Evolutionary conservation across 2,888 invertebrate genomes (phyloP).

Genomic region (Notodonta ziczac): DNA sequence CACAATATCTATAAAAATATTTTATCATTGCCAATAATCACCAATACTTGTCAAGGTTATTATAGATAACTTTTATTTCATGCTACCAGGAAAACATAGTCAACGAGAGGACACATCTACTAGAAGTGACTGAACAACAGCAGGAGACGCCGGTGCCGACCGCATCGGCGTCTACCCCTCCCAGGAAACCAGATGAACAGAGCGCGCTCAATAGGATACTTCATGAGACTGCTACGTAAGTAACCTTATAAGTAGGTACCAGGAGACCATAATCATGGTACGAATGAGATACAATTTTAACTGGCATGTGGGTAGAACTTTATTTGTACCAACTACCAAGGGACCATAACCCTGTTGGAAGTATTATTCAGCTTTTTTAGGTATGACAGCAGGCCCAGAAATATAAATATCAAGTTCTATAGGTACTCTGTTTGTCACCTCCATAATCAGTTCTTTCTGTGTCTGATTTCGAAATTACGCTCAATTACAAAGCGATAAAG

Average conservation of each 20-base stretch:
- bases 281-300: too few species aligned
- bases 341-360: not conserved
- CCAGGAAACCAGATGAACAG: conserved; percentile 95
- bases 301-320: too few species aligned
- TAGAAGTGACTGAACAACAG: conserved; percentile 89
- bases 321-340: too few species aligned
- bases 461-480: not conserved
- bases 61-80: not conserved
- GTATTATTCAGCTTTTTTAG: not conserved
- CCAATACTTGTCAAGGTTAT: not conserved
- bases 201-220: conserved; percentile 95
- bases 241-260: conserved; percentile 26
- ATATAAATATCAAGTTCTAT: too few species aligned
- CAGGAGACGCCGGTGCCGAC: conserved; percentile 88
- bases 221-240: conserved; percentile 95
- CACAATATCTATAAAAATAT: too few species aligned
- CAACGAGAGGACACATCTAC: conserved; percentile 91
- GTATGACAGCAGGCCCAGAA: too few species aligned
- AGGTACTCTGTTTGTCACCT: too few species aligned
- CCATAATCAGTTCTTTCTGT: not conserved
- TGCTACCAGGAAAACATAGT: conserved; percentile 75
- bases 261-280: not conserved
- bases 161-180: conserved; percentile 84
- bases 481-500: not conserved
- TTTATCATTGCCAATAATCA: too few species aligned